Percentiles rank a stretch among this genome's conserved stretches.
These are phyloP conservation scores for Conomelus anceps DNA, from an alignment of 2,888 invertebrate genomes.

Conservation along the genomic window DNA sequence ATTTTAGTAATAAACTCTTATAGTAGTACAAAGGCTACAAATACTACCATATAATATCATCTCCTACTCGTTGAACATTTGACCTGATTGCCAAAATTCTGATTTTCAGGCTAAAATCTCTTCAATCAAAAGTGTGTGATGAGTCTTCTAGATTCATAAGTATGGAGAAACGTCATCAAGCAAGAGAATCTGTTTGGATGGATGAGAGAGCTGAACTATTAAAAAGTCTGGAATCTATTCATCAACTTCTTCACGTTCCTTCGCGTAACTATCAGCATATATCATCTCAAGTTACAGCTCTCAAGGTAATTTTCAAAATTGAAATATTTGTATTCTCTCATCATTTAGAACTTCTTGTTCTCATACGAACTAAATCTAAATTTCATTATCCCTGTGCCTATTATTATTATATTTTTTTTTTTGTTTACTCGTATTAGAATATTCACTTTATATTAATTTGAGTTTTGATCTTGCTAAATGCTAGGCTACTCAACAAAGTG, in stretches of 20 bases:
- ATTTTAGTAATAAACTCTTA: too few relatives aligned
- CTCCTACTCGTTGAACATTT: background rate
- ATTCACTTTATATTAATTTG: too few relatives aligned
- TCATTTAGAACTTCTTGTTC: too few relatives aligned
- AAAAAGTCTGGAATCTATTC: background rate
- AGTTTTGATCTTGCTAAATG: too few relatives aligned
- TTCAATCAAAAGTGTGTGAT: constrained; percentile 5
- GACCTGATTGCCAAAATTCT: background rate
- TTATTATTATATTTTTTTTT: too few relatives aligned
- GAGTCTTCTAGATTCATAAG: background rate
- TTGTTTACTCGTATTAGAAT: too few relatives aligned
- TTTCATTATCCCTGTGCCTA: too few relatives aligned
- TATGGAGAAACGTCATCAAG: background rate
- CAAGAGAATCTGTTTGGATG: background rate
- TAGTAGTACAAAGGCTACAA: too few relatives aligned
- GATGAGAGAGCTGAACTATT: background rate
- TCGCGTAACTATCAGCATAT: background rate
- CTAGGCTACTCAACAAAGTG: too few relatives aligned
- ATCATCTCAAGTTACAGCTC: background rate
- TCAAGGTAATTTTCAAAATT: background rate
- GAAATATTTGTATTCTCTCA: too few relatives aligned
- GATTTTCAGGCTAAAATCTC: background rate
- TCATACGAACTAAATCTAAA: too few relatives aligned
- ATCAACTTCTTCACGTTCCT: background rate
- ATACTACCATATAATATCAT: too few relatives aligned